Evolutionary conservation across 2,888 invertebrate species (phyloP), one percentile per base, ranked within the genome.

Genomic region (Aphodius sticticus): DNA sequence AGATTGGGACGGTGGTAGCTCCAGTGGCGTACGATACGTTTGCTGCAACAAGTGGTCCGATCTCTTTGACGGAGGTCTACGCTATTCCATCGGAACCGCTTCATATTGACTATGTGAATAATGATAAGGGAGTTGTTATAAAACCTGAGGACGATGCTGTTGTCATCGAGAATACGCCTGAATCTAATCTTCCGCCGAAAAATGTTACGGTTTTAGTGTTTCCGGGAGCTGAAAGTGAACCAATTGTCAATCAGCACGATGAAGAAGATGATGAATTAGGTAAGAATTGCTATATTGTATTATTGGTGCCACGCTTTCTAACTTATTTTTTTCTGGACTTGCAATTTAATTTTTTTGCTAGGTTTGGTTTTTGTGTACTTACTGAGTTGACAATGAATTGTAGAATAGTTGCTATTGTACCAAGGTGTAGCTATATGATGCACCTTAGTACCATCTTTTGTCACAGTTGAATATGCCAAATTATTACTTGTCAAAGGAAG

Each of bases 1-100:
- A 84, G 53, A 88, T 90, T 53, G 90, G 90, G 3, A 89, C 90
- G 16, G 88, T 90, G 14, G 86, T 90, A 7, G 90, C 89, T 6
- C 90, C 90, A 6, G 87, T 90, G 0, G 80, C 84, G 15, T 84
- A 85, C 35, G 82, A 86, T 76, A 84, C 86, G 1, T 88, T 83
- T 81, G 86, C 88, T 6, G 87, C 87, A 0, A 82, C 84, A 5
- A 85, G 87, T 71, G 86, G 87, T 4, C 90, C 90, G 6, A 84
- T 89, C 78, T 83, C 87, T 12, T 83, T 90, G 76, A 84, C 85
- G 35, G 87, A 89, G 4, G 88, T 90, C 16, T 90, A 90, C 82
- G 90, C 90, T 14, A 85, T 90, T 71, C 90, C 90, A 4, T 88
- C 89, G 0, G 86, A 85, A 79, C 89, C 90, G 1, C 82, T 88